Base-by-base conservation (phyloP, 2,888 invertebrate genomes). In the Cheilosia vernalis region DNA sequence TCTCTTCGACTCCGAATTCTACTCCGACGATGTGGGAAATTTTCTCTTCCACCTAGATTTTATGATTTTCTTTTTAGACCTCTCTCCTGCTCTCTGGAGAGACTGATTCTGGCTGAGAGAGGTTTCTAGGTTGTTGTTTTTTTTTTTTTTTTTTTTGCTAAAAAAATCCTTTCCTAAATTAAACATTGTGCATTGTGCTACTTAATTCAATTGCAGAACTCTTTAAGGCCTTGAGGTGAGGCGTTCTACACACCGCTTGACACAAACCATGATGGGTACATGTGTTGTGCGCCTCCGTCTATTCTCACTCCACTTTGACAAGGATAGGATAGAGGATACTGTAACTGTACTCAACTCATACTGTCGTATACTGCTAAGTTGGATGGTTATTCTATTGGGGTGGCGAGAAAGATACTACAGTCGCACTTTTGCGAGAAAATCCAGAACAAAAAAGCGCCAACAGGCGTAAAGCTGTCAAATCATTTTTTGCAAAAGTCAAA, bases 1-100 rank as follows among this genome's bases (percentile, higher is more conserved):
- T 51, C 84, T 85, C 85, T 85, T 85, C 17, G 2, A 81, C 61
- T 85, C 85, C 81, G 85, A 80, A 85, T 49, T 49, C 67, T 10
- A 85, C 76, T 85, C 85, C 85, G 85, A 85, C 81, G 76, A 67
- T n/a, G 4, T 49, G 81, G 85, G 81, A 85, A 76, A 81, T 85
- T 85, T 85, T 81, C 85, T 85, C 85, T 85, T 85, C 13, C 30
- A 30, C 7, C 30, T 40, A 13, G 13, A 5, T 4, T 17, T 2
- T 61, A 19, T 3, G n/a, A 30, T 9, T 17, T 30, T 33, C 17
- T 51, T 37, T 15, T 13, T 9, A 5, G 15, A 10, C 2, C 21
- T 49, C 49, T 19, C 19, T 49, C 10, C 19, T 6, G 19, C 17
- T 47, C 47, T 9, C 3, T 13, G 15, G 51, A 51, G 51, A 51